Evolutionary conservation across 2,888 invertebrate species (phyloP).

Genomic region (Volucella inanis): DNA sequence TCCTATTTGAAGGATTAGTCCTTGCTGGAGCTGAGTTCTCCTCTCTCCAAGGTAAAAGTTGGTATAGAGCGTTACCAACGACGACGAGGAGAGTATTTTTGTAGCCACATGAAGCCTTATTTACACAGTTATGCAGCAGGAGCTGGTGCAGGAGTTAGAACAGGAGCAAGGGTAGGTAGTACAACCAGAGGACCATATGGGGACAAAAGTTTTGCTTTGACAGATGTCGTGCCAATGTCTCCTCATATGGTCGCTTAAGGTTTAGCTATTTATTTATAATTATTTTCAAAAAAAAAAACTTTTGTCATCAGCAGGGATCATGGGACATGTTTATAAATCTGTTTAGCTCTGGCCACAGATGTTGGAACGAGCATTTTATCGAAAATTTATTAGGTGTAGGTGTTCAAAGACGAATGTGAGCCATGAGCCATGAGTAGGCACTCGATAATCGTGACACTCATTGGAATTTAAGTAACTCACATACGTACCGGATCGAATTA

Average conservation of each 20-base stretch:
- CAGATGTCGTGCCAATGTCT: slow-evolving; percentile 57
- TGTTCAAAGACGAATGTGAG: neutral
- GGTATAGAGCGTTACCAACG: slow-evolving; percentile 15
- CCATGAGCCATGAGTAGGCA: too few species aligned
- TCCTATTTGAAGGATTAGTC: slow-evolving; percentile 47
- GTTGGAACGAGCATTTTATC: slow-evolving; percentile 30
- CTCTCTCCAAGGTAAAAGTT: slow-evolving; percentile 45
- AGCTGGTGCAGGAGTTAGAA: neutral
- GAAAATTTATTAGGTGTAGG: slow-evolving; percentile 34
- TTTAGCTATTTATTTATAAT: slow-evolving; percentile 44
- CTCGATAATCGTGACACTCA: too few species aligned
- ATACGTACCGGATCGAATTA: too few species aligned
- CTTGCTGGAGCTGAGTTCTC: slow-evolving; percentile 42
- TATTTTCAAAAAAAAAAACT: slow-evolving; percentile 54
- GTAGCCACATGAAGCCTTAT: neutral
- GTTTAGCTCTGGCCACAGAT: slow-evolving; percentile 46
- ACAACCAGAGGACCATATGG: slow-evolving; percentile 34
- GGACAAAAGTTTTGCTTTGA: slow-evolving; percentile 63
- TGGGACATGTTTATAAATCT: slow-evolving; percentile 57
- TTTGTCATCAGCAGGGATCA: slow-evolving; percentile 7
- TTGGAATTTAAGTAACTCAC: too few species aligned
- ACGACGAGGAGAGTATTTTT: too few species aligned
- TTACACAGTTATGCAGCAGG: slow-evolving; percentile 14
- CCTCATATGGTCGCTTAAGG: slow-evolving; percentile 32
- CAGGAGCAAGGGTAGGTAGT: neutral